Conservation (phyloP, 2,797 vertebrate species). For the Choloepus didactylus region DNA sequence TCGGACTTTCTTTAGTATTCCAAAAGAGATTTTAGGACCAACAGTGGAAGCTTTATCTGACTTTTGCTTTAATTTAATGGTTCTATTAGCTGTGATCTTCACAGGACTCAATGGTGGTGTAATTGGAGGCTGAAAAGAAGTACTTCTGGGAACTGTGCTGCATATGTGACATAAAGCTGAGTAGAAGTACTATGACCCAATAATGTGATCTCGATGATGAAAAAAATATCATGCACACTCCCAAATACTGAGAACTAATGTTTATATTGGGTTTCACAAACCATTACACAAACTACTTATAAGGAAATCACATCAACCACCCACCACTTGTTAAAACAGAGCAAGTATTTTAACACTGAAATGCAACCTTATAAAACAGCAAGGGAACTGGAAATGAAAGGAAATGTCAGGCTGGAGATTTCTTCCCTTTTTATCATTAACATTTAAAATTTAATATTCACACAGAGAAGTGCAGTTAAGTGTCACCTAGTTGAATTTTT, state of each 20-base stretch:
- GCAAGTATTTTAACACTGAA: conserved; percentile 68
- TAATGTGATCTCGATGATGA: conserved; percentile 49
- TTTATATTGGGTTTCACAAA: conserved; percentile 62
- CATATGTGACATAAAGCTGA: not conserved
- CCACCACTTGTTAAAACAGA: conserved; percentile 72
- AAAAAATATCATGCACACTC: conserved; percentile 47
- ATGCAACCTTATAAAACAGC: conserved; percentile 62
- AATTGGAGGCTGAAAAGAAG: conserved; percentile 1
- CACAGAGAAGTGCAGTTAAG: conserved; percentile 16
- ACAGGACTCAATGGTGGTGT: not conserved
- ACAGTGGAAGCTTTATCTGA: not conserved
- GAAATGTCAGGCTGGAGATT: conserved; percentile 50
- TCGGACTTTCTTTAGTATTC: conserved; percentile 56
- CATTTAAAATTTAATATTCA: not conserved
- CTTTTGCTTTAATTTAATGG: conserved; percentile 17
- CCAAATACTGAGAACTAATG: conserved; percentile 52
- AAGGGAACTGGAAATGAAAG: conserved; percentile 49
- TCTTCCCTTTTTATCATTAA: conserved; percentile 69
- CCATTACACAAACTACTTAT: conserved; percentile 62
- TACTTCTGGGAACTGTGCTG: not conserved
- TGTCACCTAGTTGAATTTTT: not conserved
- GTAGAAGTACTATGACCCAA: conserved; percentile 44
- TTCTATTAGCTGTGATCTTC: conserved; percentile 57
- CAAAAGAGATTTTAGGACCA: not conserved
- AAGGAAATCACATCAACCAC: conserved; percentile 69